phyloP scores from a whole-genome alignment of 2,888 invertebrate species.

The Amorpha juglandis region DNA sequence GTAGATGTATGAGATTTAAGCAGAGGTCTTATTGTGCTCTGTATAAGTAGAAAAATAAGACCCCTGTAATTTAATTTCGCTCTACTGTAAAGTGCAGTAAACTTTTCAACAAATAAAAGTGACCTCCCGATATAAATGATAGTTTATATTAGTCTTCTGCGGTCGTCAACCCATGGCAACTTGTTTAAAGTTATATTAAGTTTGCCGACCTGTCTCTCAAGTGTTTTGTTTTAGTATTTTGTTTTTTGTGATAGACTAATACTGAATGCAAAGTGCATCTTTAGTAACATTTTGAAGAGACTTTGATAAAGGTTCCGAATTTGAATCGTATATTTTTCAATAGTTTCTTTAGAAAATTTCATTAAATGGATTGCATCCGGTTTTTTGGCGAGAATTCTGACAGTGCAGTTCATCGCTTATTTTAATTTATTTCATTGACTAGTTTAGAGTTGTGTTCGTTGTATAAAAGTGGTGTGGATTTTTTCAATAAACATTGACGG shows the following conservation, averaged over 20 bases:
- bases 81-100: conserved; percentile 3
- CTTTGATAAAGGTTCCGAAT: background rate
- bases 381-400: too few relatives aligned
- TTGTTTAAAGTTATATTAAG: conserved; percentile 74
- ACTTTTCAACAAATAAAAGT: conserved; percentile 24
- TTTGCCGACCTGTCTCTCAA: conserved; percentile 49
- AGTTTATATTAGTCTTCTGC: conserved; percentile 44
- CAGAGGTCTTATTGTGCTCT: too few relatives aligned
- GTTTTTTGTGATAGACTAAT: conserved; percentile 41
- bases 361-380: too few relatives aligned
- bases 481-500: too few relatives aligned
- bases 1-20: too few relatives aligned
- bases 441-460: too few relatives aligned
- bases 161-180: conserved; percentile 52
- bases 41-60: too few relatives aligned
- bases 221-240: conserved; percentile 52
- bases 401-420: too few relatives aligned
- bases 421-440: too few relatives aligned
- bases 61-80: background rate
- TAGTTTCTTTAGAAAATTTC: too few relatives aligned
- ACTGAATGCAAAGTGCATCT: background rate
- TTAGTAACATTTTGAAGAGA: background rate
- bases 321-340: too few relatives aligned
- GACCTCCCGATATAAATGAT: conserved; percentile 43
- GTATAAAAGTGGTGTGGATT: too few relatives aligned